Percentiles rank a stretch among this genome's conserved stretches.
phyloP scores from a whole-genome alignment of 2,888 invertebrate species.

The Lottia scabra region DNA sequence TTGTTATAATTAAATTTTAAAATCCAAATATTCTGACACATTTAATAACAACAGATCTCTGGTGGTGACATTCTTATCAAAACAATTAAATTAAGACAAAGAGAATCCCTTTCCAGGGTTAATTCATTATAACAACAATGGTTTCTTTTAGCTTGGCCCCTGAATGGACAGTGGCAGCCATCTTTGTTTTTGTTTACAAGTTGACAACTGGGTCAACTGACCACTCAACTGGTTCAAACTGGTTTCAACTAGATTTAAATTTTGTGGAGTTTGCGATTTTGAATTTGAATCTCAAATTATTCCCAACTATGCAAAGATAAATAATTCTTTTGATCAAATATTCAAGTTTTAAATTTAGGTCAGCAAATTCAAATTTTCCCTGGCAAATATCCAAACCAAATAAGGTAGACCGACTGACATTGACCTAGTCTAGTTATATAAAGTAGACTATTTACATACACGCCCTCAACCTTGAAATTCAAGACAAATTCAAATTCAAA shows the following conservation, averaged over 20 bases:
- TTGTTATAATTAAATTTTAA: no score
- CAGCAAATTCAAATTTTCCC: no score
- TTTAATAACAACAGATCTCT: not conserved
- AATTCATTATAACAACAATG: not conserved
- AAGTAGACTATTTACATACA: no score
- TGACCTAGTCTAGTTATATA: no score
- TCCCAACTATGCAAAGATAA: not conserved
- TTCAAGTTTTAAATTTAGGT: no score
- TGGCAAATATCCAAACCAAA: no score
- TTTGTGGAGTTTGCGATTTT: no score
- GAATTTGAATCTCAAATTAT: not conserved
- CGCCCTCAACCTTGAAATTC: no score
- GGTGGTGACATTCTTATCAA: not conserved
- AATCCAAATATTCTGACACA: no score
- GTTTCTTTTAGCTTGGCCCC: not conserved
- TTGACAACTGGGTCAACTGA: not conserved
- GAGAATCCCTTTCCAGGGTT: not conserved
- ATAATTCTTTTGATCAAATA: not conserved
- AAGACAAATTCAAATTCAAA: no score
- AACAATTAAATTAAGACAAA: not conserved
- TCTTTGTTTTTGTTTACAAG: not conserved
- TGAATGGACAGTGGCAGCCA: not conserved
- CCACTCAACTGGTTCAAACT: not conserved
- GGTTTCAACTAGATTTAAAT: not conserved
- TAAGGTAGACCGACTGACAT: no score